Evolutionary conservation across 1,140 invertebrate genomes (phyloP).

Genomic region (Drosophila ogumai): DNA sequence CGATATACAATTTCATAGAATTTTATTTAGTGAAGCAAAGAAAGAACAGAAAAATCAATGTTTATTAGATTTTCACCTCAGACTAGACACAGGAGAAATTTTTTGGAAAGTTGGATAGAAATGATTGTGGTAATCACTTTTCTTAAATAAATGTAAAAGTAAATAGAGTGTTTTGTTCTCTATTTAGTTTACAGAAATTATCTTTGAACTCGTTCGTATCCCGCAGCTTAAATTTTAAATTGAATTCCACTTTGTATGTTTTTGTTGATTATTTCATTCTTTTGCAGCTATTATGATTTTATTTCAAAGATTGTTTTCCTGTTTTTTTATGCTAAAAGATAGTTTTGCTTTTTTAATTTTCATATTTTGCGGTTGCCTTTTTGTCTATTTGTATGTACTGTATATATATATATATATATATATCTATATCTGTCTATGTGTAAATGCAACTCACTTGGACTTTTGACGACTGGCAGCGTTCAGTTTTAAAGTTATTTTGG

Average conservation of each 20-base stretch:
- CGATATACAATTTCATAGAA: background rate
- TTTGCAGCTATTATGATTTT: conserved; percentile 37
- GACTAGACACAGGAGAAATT: conserved; percentile 5
- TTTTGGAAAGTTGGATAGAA: conserved; percentile 4
- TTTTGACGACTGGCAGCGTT: conserved; percentile 48
- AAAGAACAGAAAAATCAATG: conserved; percentile 2
- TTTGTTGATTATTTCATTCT: conserved; percentile 24
- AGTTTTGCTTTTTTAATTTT: conserved; percentile 40
- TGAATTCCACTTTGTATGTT: conserved; percentile 18
- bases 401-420: background rate
- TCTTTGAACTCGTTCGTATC: background rate
- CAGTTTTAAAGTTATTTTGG: conserved; percentile 35
- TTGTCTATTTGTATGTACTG: conserved; percentile 21
- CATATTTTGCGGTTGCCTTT: conserved; percentile 27
- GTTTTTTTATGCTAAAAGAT: conserved; percentile 31
- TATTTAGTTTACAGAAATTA: conserved; percentile 14
- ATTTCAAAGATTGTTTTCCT: conserved; percentile 15
- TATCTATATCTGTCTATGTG: conserved; percentile 13
- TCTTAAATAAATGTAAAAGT: conserved; percentile 2
- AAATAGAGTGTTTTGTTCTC: background rate
- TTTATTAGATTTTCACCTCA: conserved; percentile 1
- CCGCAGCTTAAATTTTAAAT: conserved; percentile 38
- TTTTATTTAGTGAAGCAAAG: conserved; percentile 3
- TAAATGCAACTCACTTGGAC: conserved; percentile 57
- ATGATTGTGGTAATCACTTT: conserved; percentile 34